Evolutionary conservation across 2,888 invertebrate genomes (phyloP).

Genomic region (Limenitis camilla): DNA sequence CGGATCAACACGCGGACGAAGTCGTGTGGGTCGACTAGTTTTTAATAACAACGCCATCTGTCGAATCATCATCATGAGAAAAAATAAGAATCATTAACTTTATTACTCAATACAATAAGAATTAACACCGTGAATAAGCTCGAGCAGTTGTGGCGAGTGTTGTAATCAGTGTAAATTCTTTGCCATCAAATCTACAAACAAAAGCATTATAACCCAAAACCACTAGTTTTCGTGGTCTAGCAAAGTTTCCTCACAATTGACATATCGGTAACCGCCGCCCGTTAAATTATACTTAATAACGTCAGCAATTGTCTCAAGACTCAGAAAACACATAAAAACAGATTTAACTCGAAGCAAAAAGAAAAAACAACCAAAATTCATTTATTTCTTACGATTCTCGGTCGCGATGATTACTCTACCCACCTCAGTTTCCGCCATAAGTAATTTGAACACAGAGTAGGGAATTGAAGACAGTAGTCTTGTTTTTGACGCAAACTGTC

Average conservation of each 20-base stretch:
- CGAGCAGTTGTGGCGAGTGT: no score
- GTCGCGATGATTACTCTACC: conserved; percentile 50
- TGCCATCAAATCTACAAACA: no score
- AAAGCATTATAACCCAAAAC: no score
- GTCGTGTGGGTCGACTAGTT: no score
- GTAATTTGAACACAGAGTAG: conserved; percentile 15
- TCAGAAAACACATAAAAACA: conserved; percentile 60
- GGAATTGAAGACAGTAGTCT: conserved; percentile 5
- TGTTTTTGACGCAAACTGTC: no score
- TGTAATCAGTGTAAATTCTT: no score
- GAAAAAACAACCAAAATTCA: conserved; percentile 48
- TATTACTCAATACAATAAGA: no score
- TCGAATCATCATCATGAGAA: no score
- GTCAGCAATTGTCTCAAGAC: conserved; percentile 38
- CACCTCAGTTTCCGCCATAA: conserved; percentile 49
- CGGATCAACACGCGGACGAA: no score
- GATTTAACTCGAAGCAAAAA: conserved; percentile 40
- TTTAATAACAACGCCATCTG: no score
- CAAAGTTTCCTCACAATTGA: conserved; percentile 35
- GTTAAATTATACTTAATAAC: conserved; percentile 43
- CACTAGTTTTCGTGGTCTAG: conserved; percentile 29
- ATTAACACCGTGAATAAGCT: no score
- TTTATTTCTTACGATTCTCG: conserved; percentile 64
- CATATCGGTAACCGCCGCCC: conserved; percentile 33
- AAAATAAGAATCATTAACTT: no score